Conservation (phyloP, 2,797 vertebrate genomes). For the Corythornis leucogaster region DNA sequence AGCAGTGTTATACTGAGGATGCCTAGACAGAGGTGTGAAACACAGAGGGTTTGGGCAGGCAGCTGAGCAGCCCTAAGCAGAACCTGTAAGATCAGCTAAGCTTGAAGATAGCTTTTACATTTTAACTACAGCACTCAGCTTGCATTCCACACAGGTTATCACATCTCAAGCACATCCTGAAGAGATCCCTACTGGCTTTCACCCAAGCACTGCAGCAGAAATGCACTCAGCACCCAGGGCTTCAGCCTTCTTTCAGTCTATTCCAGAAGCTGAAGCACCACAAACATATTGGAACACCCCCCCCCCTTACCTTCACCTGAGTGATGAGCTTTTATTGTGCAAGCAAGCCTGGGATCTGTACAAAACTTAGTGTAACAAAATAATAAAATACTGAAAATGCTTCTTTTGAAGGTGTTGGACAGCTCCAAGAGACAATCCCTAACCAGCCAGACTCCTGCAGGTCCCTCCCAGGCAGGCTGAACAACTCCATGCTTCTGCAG, state of each 20-base stretch:
- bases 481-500: background rate
- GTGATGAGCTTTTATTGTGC: background rate
- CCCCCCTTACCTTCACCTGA: background rate
- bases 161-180: background rate
- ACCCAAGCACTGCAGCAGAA: background rate
- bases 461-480: background rate
- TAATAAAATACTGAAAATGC: background rate
- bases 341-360: background rate
- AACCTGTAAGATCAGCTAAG: background rate
- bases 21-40: background rate
- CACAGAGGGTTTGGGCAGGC: background rate
- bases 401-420: background rate
- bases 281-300: background rate
- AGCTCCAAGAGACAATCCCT: background rate
- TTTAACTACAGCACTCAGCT: no score
- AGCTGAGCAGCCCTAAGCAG: background rate
- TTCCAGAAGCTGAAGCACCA: background rate
- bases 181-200: background rate
- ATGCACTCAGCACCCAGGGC: background rate
- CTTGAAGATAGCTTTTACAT: background rate
- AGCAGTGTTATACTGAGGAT: background rate
- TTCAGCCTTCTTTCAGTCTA: background rate
- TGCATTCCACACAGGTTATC: background rate
- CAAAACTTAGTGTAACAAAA: background rate
- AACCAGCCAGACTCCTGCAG: fast-evolving